Evolutionary conservation across 2,113 vertebrate genomes (phyloP).

Genomic region (Platichthys flesus): DNA sequence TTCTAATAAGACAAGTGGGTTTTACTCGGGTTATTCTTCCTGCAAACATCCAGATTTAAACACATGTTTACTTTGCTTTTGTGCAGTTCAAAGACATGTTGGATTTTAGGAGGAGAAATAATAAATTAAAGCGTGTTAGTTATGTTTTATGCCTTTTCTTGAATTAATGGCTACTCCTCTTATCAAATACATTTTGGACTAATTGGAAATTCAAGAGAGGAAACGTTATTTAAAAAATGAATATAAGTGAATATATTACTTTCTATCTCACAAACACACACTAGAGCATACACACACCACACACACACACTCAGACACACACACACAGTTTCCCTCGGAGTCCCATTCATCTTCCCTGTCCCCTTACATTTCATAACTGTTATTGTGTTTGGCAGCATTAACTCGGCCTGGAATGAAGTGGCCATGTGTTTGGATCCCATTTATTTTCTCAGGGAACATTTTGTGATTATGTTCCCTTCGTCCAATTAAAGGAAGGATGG

Average conservation of each 20-base stretch:
- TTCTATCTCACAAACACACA: not conserved
- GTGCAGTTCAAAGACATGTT: constrained; percentile 40
- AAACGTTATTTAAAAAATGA: not conserved
- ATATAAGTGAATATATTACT: not conserved
- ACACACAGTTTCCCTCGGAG: not conserved
- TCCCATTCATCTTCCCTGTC: constrained; percentile 14
- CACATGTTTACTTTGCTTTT: constrained; percentile 38
- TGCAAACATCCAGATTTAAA: constrained; percentile 27
- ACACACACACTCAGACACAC: not conserved
- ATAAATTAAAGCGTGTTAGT: constrained; percentile 23
- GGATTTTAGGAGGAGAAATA: constrained; percentile 10
- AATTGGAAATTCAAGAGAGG: not conserved
- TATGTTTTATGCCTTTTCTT: not conserved
- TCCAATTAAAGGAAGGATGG: constrained; percentile 22
- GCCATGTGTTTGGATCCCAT: not conserved
- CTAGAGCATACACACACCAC: not conserved
- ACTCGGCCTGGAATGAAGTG: not conserved
- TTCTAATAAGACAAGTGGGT: constrained; percentile 11
- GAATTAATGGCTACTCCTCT: not conserved
- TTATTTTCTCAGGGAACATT: not conserved
- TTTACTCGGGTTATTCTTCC: constrained; percentile 36
- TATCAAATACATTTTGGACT: constrained; percentile 9
- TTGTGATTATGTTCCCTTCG: constrained; percentile 16
- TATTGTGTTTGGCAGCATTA: not conserved
- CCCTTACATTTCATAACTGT: not conserved